Base-by-base conservation (phyloP, 2,888 invertebrate species). In the Nemapogon koenigi region DNA sequence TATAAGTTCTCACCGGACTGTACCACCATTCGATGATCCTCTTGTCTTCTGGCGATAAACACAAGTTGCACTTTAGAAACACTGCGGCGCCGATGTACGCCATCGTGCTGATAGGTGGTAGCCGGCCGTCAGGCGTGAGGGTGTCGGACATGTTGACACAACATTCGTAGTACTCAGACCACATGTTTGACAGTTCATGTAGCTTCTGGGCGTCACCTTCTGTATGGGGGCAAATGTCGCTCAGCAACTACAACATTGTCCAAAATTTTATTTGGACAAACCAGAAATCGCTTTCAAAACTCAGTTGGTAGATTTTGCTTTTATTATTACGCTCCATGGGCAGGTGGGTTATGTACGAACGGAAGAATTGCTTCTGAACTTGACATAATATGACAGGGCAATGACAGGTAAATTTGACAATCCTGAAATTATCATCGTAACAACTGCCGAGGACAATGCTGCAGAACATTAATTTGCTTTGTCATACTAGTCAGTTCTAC, bases 161-260 rank as follows among this genome's bases (percentile, higher is more conserved):
- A 49, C 84, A 84, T 3, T 62, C 43, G 50, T 84, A 83, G 55
- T 85, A 83, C 8, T 70, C 56, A 1, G 68, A 49, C 84, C 85
- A 86, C 36, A 45, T 43, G 2, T 40, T 15, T 1, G 53, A 45
- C 11, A 55, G 44, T 0, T 32, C 36, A 1, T 39, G 30, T 3
- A 59, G 38, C 35, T 55, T 59, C 7, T 22, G 32, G 37, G 45
- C 49, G 33, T 62, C 51, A 2, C 51, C 52, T 40, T 49, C 60
- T 52, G 43, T 32, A 8, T 10, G 11, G 17, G 16, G 11, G 7
- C 11, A 28, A 28, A 28, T 22, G 22, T 6, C 10, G n/a, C n/a
- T n/a, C n/a, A n/a, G n/a, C n/a, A n/a, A n/a, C n/a, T n/a, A n/a
- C n/a, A n/a, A n/a, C n/a, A n/a, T n/a, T n/a, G n/a, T n/a, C n/a